Percentiles rank a stretch among this genome's conserved stretches.
Conservation (phyloP, 2,888 invertebrate species). For the Drosophila eohydei region DNA sequence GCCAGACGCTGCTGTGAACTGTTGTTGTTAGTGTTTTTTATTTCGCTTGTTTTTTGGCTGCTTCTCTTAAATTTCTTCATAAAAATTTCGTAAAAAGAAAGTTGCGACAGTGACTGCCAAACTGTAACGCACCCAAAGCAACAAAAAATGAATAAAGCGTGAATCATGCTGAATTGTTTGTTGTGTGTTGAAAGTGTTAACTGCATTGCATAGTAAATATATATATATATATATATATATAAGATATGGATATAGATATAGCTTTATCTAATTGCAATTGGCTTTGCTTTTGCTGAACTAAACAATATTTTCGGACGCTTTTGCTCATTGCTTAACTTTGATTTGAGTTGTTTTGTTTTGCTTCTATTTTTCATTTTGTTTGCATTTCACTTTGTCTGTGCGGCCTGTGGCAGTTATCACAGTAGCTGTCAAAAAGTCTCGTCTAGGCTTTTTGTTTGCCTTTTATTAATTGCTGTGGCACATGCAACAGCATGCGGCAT, state of each 20-base stretch:
- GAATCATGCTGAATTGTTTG: constrained; percentile 55
- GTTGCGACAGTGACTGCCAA: constrained; percentile 64
- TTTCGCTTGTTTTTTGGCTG: constrained; percentile 43
- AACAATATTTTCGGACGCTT: constrained; percentile 25
- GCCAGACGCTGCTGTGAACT: constrained; percentile 2
- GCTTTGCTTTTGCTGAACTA: constrained; percentile 54
- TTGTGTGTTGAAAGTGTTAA: constrained; percentile 71
- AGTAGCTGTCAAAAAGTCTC: constrained; percentile 56
- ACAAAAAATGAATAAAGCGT: constrained; percentile 39
- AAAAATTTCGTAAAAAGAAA: constrained; percentile 73
- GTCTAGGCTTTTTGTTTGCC: constrained; percentile 24
- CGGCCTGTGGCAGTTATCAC: constrained; percentile 50
- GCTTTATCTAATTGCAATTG: constrained; percentile 34
- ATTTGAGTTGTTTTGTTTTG: constrained; percentile 2
- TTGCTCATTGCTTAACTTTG: constrained; percentile 60
- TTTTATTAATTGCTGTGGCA: constrained; percentile 58
- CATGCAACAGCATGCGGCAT: constrained; percentile 55
- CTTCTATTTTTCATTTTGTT: constrained; percentile 17
- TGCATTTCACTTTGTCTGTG: constrained; percentile 66
- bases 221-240: background rate
- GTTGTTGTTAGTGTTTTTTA: constrained; percentile 8
- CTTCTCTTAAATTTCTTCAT: constrained; percentile 64
- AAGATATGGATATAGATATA: constrained; percentile 13
- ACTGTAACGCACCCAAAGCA: constrained; percentile 70
- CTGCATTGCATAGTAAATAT: constrained; percentile 67